Percentiles rank a stretch among this genome's conserved stretches.
These are phyloP conservation scores for Chironomus striatipennis DNA, from an alignment of 1,140 invertebrate genomes.

Conservation along the genomic window DNA sequence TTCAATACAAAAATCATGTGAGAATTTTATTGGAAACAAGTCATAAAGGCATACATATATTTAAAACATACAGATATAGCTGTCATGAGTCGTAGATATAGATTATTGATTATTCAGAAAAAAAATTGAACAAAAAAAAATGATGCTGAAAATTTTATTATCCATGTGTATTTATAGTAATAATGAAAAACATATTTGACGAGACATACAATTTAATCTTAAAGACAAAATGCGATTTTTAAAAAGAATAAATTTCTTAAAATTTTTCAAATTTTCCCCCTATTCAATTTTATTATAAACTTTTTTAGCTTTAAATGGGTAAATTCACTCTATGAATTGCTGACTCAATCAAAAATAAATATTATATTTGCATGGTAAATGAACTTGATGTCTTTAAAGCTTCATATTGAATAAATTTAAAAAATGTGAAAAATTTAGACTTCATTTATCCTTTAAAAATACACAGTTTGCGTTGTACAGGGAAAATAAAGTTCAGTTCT, in stretches of 20 bases:
- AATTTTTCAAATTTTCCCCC: neutral
- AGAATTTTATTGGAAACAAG: neutral
- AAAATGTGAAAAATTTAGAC: neutral
- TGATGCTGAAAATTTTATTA: constrained; percentile 14
- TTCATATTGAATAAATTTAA: neutral
- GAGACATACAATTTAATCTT: neutral
- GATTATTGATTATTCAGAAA: neutral
- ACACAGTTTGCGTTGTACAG: neutral
- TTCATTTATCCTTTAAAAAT: neutral
- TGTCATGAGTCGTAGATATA: constrained; percentile 5
- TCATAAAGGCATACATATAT: neutral
- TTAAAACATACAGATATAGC: neutral
- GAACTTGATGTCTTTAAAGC: neutral
- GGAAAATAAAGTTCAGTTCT: too few species aligned
- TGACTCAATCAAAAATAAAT: constrained; percentile 19
- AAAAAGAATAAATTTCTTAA: neutral
- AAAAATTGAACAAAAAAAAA: neutral
- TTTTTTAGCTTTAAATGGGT: constrained; percentile 4
- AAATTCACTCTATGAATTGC: constrained; percentile 22
- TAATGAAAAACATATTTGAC: neutral
- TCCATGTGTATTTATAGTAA: constrained; percentile 21
- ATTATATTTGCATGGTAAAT: neutral
- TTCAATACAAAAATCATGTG: neutral
- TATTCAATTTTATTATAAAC: neutral
- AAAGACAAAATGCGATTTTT: constrained; percentile 20